Evolutionary conservation across 2,888 invertebrate genomes (phyloP).

Genomic region (Acanthosoma haemorrhoidale): DNA sequence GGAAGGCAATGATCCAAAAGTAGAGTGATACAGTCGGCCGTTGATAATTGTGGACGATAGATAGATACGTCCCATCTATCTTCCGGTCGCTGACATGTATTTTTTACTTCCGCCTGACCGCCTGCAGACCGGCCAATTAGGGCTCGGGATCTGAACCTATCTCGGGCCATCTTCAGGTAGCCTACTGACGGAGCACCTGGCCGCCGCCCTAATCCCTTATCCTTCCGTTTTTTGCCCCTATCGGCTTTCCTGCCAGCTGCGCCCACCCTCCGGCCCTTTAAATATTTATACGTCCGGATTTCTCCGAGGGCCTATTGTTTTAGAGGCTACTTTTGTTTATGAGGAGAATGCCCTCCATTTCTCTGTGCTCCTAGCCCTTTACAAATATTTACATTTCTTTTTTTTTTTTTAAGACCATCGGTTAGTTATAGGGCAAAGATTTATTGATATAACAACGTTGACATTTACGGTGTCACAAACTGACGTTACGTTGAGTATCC

Average conservation of each 20-base stretch:
- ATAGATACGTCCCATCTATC: background rate
- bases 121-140: background rate
- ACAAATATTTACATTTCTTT: no score
- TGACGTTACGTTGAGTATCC: no score
- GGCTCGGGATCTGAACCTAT: no score
- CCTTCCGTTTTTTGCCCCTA: background rate
- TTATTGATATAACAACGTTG: no score
- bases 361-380: no score
- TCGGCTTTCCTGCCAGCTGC: background rate
- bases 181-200: background rate
- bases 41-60: background rate
- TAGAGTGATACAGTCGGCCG: background rate
- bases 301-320: slow-evolving; percentile 11
- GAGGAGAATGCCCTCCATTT: background rate
- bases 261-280: background rate
- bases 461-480: no score
- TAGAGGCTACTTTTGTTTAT: background rate
- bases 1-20: no score
- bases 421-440: no score
- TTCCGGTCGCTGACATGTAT: no score
- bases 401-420: no score
- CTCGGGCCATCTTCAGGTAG: background rate
- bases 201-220: slow-evolving; percentile 9
- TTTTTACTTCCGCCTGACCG: background rate
- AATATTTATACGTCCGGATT: slow-evolving; percentile 2